phyloP scores from a whole-genome alignment of 2,797 vertebrate genomes.

The Anguilla obscura region DNA sequence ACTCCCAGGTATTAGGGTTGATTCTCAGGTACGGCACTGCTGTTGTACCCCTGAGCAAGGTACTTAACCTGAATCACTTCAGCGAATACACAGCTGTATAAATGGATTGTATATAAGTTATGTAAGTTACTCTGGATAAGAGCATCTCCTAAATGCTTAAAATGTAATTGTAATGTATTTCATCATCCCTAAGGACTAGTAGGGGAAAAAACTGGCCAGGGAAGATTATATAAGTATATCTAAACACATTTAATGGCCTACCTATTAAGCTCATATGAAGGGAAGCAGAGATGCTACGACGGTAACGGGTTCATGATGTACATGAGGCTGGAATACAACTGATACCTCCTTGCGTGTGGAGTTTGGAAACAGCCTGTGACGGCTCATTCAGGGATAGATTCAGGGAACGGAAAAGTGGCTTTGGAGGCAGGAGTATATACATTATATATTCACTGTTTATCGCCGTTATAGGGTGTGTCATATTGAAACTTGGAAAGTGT shows the following conservation, averaged over 20 bases:
- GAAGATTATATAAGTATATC: not conserved
- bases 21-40: not conserved
- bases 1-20: not conserved
- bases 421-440: not conserved
- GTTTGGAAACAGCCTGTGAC: not conserved
- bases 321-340: not conserved
- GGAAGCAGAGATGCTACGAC: not conserved
- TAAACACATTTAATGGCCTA: conserved; percentile 9
- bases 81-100: not conserved
- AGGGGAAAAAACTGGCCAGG: not conserved
- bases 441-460: not conserved
- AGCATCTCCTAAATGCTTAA: not conserved
- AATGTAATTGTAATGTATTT: not conserved
- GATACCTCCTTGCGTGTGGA: not conserved
- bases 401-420: not conserved
- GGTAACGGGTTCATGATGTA: not conserved
- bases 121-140: not conserved
- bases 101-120: conserved; percentile 1
- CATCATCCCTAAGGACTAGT: not conserved
- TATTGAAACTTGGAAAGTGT: not conserved
- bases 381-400: not conserved
- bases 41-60: not conserved
- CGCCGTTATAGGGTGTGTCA: not conserved
- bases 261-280: not conserved
- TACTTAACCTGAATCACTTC: not conserved